Evolutionary conservation across 2,113 vertebrate species (phyloP), one percentile per base, ranked within the genome.

Genomic region (Dipodomys stephensi): DNA sequence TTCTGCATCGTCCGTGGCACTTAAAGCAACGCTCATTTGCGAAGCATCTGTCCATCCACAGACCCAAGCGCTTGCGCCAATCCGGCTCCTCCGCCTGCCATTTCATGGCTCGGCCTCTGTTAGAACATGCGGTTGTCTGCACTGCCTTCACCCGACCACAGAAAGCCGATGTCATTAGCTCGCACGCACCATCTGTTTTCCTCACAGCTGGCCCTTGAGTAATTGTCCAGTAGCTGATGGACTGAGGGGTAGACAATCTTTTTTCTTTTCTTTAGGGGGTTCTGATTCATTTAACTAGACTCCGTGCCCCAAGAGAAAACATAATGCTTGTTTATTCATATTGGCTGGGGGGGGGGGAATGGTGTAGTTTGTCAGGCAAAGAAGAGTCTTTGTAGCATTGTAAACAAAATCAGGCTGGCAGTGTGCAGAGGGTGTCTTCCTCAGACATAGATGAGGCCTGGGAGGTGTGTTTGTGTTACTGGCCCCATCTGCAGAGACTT

Each of bases 171-270:
- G 25, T 96, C 96, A 89, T 95, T 96, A 96, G 96, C 73, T 95
- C 96, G 97, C 96, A 92, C 64, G 77, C 83, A 46, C 98, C 98
- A 98, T 98, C 98, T 98, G 98, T 96, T 98, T 98, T 92, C 94
- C 97, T 98, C 98, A 92, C 97, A 98, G 98, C 97, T 97, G 97
- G 96, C 92, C 97, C 98, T 97, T 96, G 95, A 98, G 97, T 98
- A 98, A 98, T 98, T 98, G 97, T 98, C 98, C 98, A 93, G 98
- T 96, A 95, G 97, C 98, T 97, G 97, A 97, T 97, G 97, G 98
- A 95, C 96, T 92, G 90, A 97, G 97, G 97, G 97, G 94, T 83
- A 97, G 96, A 94, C 97, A 73, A 72, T 97, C 76, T 96, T 97
- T 95, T 57, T 16, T 13, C 49, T 49, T 16, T 13, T 57, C 15